Evolutionary conservation across 1,140 invertebrate genomes (phyloP).

Genomic region (Parasteatoda tepidariorum): DNA sequence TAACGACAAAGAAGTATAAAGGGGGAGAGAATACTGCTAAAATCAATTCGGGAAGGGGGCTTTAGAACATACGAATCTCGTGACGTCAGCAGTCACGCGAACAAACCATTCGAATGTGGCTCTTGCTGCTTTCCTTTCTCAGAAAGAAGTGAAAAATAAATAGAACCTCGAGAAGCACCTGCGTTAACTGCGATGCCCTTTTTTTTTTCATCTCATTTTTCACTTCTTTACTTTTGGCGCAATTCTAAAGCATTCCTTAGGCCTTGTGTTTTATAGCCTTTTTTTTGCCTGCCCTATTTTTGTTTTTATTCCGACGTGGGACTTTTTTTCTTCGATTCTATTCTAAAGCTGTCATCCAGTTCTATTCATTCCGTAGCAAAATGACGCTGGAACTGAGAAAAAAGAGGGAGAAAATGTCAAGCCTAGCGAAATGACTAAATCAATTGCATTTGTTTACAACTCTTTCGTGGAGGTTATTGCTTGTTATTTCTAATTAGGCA

Average conservation of each 20-base stretch:
- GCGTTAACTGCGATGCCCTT: conserved; percentile 35
- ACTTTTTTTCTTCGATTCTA: neutral
- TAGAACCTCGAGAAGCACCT: conserved; percentile 44
- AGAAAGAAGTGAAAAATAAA: conserved; percentile 42
- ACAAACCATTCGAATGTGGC: conserved; percentile 32
- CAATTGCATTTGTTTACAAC: too few relatives aligned
- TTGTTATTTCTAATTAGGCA: too few relatives aligned
- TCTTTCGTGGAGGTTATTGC: too few relatives aligned
- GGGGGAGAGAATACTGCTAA: neutral
- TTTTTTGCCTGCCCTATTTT: neutral
- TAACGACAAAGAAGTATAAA: conserved; percentile 4
- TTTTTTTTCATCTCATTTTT: too few relatives aligned
- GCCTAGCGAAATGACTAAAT: too few relatives aligned
- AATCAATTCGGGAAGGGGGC: conserved; percentile 34
- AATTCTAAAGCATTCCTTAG: neutral
- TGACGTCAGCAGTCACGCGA: conserved; percentile 56
- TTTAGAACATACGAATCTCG: conserved; percentile 2
- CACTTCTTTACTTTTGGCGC: conserved; percentile 1
- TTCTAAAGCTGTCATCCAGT: neutral
- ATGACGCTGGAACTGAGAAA: too few relatives aligned
- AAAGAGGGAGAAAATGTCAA: too few relatives aligned
- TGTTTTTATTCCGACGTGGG: neutral
- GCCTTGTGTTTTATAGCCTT: neutral
- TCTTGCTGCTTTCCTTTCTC: neutral
- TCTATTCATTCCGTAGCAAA: too few relatives aligned